Evolutionary conservation across 2,888 invertebrate genomes (phyloP), one percentile per base, ranked within the genome.

Genomic region (Phyllotreta striolata): DNA sequence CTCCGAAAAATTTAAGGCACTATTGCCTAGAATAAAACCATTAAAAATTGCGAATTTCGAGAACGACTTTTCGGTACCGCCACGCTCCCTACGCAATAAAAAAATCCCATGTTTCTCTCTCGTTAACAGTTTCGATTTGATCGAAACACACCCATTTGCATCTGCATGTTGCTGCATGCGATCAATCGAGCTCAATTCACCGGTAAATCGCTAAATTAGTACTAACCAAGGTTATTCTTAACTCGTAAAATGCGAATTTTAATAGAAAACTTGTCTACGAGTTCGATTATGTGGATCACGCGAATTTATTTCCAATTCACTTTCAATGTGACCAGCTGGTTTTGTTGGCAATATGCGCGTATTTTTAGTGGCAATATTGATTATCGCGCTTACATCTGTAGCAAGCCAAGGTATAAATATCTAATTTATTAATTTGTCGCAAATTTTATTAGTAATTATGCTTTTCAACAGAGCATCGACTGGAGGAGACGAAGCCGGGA

Each of bases 401-500:
- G 24, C 4, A 3, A 24, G 24, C 24, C 24, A 24, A 24, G 24
- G 24, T 24, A 24, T 24, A 24, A 47, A 3, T 0, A 13, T 8
- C 8, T 47, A 13, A 47, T 47, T n/a, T 24, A 24, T 24, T 24
- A 24, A 24, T 24, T 24, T 24, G 24, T 24, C 2, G 24, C 24
- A 24, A 24, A 24, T 24, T 24, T 24, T 3, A 24, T 3, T 24
- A 24, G 24, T 9, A 13, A n/a, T 12, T 47, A 7, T 10, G 4
- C 9, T 63, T 62, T 4, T 24, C 24, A 24, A 24, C 55, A 69
- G 69, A 69, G 5, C 37, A 67, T 0, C 65, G 67, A 46, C 39
- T 61, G 6, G 59, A 67, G 35, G 63, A 69, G 7, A 55, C 34
- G 6, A 67, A 69, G 58, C 63, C 67, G 39, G 69, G 69, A 1